phyloP scores from a whole-genome alignment of 2,797 vertebrate genomes.

The Sebastes minor region DNA sequence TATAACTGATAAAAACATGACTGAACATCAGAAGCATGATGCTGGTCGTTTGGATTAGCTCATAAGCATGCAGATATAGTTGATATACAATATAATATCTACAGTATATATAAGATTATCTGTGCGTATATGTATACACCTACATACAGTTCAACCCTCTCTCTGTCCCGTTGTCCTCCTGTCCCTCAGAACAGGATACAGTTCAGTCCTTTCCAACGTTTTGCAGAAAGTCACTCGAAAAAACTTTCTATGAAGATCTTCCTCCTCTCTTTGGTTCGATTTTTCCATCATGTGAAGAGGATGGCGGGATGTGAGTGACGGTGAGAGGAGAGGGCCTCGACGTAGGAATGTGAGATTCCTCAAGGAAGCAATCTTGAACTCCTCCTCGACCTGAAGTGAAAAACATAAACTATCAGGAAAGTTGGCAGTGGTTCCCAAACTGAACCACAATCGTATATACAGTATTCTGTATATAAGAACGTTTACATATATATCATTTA shows the following conservation, averaged over 20 bases:
- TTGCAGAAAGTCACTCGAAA: neutral
- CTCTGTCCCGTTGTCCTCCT: neutral
- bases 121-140: constrained; percentile 39
- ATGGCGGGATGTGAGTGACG: neutral
- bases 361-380: constrained; percentile 10
- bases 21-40: neutral
- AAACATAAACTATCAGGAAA: neutral
- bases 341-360: constrained; percentile 22
- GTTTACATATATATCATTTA: no score
- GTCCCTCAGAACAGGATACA: neutral
- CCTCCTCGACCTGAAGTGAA: constrained; percentile 31
- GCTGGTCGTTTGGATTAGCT: neutral
- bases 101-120: constrained; percentile 17
- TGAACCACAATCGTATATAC: neutral
- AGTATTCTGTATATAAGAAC: neutral
- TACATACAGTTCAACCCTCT: constrained; percentile 36
- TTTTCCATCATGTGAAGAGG: constrained; percentile 7
- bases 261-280: neutral
- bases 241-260: neutral
- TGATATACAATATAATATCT: constrained; percentile 14
- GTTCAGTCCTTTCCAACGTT: neutral
- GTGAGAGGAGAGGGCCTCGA: neutral
- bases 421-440: neutral
- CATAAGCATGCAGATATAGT: constrained; percentile 41
- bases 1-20: neutral